Base-by-base conservation (phyloP, 2,797 vertebrate genomes). In the Gadopsis bispinosus region DNA sequence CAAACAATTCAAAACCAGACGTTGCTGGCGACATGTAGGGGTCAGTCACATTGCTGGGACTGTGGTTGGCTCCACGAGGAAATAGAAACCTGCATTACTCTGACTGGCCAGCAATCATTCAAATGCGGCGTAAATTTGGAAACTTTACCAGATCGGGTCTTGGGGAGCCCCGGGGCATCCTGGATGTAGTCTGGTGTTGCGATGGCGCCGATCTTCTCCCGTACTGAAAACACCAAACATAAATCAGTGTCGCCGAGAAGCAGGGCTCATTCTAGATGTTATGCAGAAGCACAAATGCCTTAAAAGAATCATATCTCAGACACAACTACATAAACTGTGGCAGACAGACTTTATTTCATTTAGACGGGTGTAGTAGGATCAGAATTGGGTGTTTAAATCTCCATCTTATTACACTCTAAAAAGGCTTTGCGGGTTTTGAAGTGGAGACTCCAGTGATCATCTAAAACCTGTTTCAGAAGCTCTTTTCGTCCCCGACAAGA, bases 161-260 rank as follows among this genome's bases (percentile, higher is more conserved):
- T 99, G 79, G 98, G 98, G 75, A 99, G 95, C 37, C 95, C 94
- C 0, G 98, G 97, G 14, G 98, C 98, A 0, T 97, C 96, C 93
- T 99, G 98, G 88, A 99, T 97, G 90, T 95, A 98, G 93, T 99
- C 98, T 0, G 98, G 98, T 0, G 97, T 99, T n/a, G 98, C 98
- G 54, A 99, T 99, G 35, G 98, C 97, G 4, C 98, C 97, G 0
- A 99, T 99, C 92, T 98, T 99, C 91, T 97, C 97, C 90, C 98
- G 95, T 83, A 99, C 98, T 99, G 91, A 7, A 72, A 76, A 73
- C 31, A 47, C 2, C n/a, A 26, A 41, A 73, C 4, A 79, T 0
- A 47, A 63, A 43, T 22, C 1, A 64, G 35, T 37, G 20, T 61
- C n/a, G 53, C 48, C 29, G n/a, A 37, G 45, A 37, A 48, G 8